Base-by-base conservation (phyloP, 1,140 invertebrate species). In the Aphaenogaster rudis region DNA sequence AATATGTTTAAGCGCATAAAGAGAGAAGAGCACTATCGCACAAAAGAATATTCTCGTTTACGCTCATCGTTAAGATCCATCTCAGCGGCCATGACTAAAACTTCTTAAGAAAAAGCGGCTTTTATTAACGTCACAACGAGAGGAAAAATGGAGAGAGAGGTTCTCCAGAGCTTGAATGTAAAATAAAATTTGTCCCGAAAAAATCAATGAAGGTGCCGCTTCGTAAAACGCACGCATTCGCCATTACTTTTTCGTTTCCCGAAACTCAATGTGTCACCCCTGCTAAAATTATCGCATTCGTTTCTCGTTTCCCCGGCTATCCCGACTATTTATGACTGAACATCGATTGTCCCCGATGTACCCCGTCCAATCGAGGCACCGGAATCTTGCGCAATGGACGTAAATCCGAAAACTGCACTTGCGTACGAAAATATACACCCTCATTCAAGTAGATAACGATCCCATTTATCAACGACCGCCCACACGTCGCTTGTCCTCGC, bases 291-390 rank as follows among this genome's bases (percentile, higher is more conserved):
- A 71, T 69, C n/a, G 69, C 36, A 50, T 7, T 45, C 80, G 33
- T 33, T 74, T 48, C 39, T 48, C 80, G 39, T 54, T 36, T 48
- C 28, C 45, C 52, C 42, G 42, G 33, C 69, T 61, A 39, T 76
- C n/a, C 69, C 39, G 42, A 50, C 42, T 63, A 76, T 84, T 84
- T 84, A 84, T 76, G 80, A 84, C 80, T 81, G 66, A 84, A 76
- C 80, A 84, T 84, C 33, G 80, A 84, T 84, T 84, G 80, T 28
- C 28, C 28, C 28, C 28, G 28, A 28, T 28, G 28, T 45, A 63
- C 69, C 42, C 63, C 63, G 63, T 64, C 42, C 71, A 33, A 64
- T 13, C 66, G 21, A 61, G 36, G 39, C 13, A 66, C 11, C 36
- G 54, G 66, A 74, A 76, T 87, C 45, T 64, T 84, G 77, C 81